Base-by-base conservation (phyloP, 2,113 vertebrate genomes). In the Monopterus albus region DNA sequence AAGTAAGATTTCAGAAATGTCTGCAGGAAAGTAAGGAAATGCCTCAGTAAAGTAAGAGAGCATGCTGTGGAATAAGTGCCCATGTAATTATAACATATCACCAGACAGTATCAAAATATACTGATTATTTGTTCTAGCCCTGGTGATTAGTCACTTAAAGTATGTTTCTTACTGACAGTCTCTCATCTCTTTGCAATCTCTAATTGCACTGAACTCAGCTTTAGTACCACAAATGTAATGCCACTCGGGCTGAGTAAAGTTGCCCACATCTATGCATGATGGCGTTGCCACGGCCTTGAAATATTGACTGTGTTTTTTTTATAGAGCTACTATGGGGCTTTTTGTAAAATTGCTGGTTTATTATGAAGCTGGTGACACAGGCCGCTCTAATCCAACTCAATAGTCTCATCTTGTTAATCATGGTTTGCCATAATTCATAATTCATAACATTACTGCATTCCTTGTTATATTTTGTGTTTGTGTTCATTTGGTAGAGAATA, bases 351-450 rank as follows among this genome's bases (percentile, higher is more conserved):
- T 55, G 26, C n/a, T 49, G 49, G 46, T 72, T 78, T 66, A 62
- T 49, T 42, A 59, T 57, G 33, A 45, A 47, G 59, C 77, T 53
- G 18, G 56, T 71, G 46, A 71, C 23, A 64, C 61, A 45, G 40
- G 26, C 55, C 18, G 21, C 33, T 55, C 6, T 60, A 46, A 77
- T 74, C 25, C 29, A 77, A 53, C 57, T 69, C 40, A 53, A 50
- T 57, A 39, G 43, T 73, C 60, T 76, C 57, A 75, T 81, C n/a
- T 29, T 79, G 33, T 67, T 75, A 84, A 71, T 79, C 39, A 69
- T 1, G 1, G 29, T 55, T 70, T 72, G 43, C 50, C 15, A 20
- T 78, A 58, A 80, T 83, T 72, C 49, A 70, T 56, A 64, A 78
- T 73, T 79, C 43, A 49, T 36, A 28, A 49, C 9, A 40, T 49